Conservation (phyloP, 1,140 invertebrate species). For the Ladona fulva region DNA sequence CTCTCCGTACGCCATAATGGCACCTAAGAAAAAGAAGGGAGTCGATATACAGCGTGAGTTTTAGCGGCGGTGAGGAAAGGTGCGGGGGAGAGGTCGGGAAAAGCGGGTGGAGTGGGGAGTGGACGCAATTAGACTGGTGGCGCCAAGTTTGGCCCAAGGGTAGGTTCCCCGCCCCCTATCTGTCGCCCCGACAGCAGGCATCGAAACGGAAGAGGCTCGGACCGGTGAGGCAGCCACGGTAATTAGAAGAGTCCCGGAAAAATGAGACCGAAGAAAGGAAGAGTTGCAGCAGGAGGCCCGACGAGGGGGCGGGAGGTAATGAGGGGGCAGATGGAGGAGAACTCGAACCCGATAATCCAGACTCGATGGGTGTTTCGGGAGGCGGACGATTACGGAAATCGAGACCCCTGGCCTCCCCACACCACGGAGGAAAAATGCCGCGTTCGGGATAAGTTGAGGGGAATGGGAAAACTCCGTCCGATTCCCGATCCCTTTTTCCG, state of each 20-base stretch:
- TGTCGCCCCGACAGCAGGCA: background rate
- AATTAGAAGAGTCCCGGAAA: background rate
- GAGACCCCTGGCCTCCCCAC: too few species aligned
- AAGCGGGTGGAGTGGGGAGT: background rate
- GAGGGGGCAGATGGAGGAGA: background rate
- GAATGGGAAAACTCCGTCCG: too few species aligned
- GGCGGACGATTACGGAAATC: too few species aligned
- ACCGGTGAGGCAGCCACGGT: background rate
- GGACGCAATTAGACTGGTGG: background rate
- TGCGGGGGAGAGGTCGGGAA: background rate
- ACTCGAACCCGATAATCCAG: too few species aligned
- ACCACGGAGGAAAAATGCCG: too few species aligned
- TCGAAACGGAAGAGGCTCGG: background rate
- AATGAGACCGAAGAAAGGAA: background rate
- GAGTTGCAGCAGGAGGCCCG: background rate
- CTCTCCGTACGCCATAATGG: too few species aligned
- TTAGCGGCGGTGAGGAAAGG: background rate
- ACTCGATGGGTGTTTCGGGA: background rate
- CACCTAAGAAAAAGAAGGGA: background rate
- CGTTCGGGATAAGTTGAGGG: too few species aligned
- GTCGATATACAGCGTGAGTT: background rate
- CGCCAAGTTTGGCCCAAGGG: background rate
- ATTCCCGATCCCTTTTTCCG: too few species aligned
- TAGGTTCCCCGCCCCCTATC: background rate
- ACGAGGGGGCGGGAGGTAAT: background rate